Conservation (phyloP, 1,140 invertebrate genomes). For the Calliphora vicina region DNA sequence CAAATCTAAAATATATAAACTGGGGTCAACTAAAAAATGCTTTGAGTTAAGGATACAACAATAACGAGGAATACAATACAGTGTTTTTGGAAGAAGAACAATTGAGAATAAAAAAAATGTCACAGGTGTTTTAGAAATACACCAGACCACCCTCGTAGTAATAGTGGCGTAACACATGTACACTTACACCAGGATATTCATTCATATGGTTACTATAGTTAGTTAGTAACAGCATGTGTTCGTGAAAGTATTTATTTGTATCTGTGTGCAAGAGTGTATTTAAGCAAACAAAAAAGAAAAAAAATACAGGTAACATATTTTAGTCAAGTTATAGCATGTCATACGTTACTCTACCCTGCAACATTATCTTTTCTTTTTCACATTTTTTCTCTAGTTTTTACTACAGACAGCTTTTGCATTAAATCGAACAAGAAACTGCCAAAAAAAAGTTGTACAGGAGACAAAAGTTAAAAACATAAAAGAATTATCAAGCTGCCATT, state of each 20-base stretch:
- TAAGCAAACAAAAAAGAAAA: no score
- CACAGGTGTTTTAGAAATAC: not conserved
- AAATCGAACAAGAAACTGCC: no score
- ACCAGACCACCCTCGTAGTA: not conserved
- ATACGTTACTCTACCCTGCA: not conserved
- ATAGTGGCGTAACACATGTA: not conserved
- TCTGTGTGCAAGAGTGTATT: no score
- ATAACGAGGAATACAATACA: not conserved
- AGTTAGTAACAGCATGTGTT: no score
- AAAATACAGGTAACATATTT: slow-evolving; percentile 7
- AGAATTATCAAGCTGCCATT: not conserved
- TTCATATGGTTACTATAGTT: no score
- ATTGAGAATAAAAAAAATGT: not conserved
- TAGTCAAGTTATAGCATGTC: not conserved
- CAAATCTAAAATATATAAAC: not conserved
- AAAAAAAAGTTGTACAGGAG: not conserved
- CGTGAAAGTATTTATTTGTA: no score
- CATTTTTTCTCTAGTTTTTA: not conserved
- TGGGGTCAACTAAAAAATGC: not conserved
- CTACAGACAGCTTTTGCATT: not conserved
- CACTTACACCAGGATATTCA: not conserved
- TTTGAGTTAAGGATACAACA: not conserved
- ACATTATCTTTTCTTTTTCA: not conserved
- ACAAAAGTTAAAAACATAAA: not conserved
- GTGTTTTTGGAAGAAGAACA: not conserved